Evolutionary conservation across 1,140 invertebrate genomes (phyloP), one percentile per base, ranked within the genome.

Genomic region (Anoplophora glabripennis): DNA sequence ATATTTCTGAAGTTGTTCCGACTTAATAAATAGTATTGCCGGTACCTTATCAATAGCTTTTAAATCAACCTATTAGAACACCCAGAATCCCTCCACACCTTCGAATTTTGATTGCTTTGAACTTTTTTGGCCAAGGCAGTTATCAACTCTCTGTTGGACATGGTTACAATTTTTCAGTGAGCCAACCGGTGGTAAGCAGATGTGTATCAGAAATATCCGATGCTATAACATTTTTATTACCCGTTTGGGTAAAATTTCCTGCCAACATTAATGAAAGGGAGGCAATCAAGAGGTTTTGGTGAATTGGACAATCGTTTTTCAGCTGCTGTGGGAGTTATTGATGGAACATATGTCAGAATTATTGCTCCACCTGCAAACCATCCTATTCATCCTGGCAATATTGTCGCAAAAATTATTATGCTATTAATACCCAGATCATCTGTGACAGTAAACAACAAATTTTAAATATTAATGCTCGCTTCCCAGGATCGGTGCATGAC

Each of bases 401-500:
- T 14, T 14, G 15, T 17, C 11, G 12, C 4, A 45, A 45, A 14
- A 45, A 14, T 45, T 17, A 45, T n/a, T 14, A 14, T 14, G 4
- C 15, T 45, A 18, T 54, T 11, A 54, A 44, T 54, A n/a, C 37
- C 14, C 14, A 17, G 36, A 53, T 53, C 21, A 53, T 40, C 38
- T 11, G 1, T 3, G 48, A 51, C 34, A 8, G 11, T 28, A 21
- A 37, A 33, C 14, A 36, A 40, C 18, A 53, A 38, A 38, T 38
- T n/a, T 10, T 15, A 15, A 17, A 2, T 7, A 38, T 53, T n/a
- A 53, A 53, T 0, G 33, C 51, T 14, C 8, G 51, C 12, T 53
- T 38, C 38, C 51, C 51, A 12, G 51, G 34, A 37, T 53, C 51
- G 3, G 51, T 53, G 14, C 51, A 37, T 17, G 51, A 53, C 38